A percentile compares a stretch with the other conserved stretches of the same genome.
Conservation (phyloP, 2,113 vertebrate genomes). For the Hyperopisus bebe region DNA sequence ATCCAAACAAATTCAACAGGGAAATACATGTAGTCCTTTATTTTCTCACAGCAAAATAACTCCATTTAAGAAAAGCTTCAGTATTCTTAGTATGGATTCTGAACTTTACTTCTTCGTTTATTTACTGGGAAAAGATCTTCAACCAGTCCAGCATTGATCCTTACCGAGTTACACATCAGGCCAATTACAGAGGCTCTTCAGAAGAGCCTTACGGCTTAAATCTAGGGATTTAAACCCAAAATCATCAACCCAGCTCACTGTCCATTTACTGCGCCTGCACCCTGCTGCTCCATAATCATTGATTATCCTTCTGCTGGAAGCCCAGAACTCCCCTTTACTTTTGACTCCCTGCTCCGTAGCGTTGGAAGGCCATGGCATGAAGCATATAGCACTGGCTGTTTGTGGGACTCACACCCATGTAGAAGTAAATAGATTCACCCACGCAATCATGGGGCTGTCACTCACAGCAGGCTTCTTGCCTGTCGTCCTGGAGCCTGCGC, state of each 20-base stretch:
- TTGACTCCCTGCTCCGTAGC: not conserved
- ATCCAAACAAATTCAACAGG: not conserved
- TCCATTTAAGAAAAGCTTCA: not conserved
- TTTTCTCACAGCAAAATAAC: not conserved
- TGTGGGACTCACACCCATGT: constrained; percentile 44
- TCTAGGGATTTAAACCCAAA: not conserved
- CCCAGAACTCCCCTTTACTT: constrained; percentile 31
- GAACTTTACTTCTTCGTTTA: not conserved
- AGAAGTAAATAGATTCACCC: constrained; percentile 57
- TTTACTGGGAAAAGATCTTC: not conserved
- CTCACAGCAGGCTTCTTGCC: not conserved
- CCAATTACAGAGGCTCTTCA: not conserved
- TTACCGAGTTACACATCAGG: not conserved
- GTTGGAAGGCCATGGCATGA: not conserved
- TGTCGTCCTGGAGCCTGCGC: not conserved
- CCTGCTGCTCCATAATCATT: not conserved
- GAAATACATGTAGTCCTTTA: not conserved
- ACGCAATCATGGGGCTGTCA: constrained; percentile 1
- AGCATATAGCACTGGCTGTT: constrained; percentile 27
- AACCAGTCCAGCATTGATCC: not conserved
- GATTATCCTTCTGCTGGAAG: constrained; percentile 5
- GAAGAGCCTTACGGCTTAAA: not conserved
- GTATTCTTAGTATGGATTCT: not conserved
- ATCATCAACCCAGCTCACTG: not conserved
- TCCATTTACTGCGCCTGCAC: not conserved